A percentile compares a stretch with the other conserved stretches of the same genome.
Evolutionary conservation across 2,888 invertebrate genomes (phyloP).

Genomic region (Nymphalis polychloros): DNA sequence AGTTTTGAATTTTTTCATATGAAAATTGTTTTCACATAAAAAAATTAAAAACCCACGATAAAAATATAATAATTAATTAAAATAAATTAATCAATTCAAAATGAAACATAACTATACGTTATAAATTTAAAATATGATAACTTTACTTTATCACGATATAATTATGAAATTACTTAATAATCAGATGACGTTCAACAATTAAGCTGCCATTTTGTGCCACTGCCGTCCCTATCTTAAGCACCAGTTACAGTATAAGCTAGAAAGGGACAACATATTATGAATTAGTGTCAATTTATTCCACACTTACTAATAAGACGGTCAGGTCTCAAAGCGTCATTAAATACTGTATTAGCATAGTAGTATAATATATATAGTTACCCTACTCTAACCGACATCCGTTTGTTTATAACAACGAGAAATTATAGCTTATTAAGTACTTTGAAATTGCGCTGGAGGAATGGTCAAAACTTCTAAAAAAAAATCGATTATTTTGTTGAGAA

Average conservation of each 20-base stretch:
- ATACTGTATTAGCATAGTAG: slow-evolving; percentile 56
- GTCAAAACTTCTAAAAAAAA: background rate
- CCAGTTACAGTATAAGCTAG: background rate
- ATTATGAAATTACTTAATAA: no score
- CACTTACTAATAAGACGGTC: slow-evolving; percentile 7
- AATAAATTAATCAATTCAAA: no score
- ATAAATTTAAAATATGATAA: no score
- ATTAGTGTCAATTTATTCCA: slow-evolving; percentile 14
- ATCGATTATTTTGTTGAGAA: background rate
- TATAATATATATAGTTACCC: slow-evolving; percentile 50
- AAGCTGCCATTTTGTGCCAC: no score
- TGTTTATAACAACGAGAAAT: slow-evolving; percentile 32
- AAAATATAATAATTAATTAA: no score
- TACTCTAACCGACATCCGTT: slow-evolving; percentile 46
- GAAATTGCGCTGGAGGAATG: background rate
- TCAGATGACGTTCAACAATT: no score
- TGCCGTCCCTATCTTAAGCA: background rate
- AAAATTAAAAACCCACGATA: no score
- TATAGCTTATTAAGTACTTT: slow-evolving; percentile 29
- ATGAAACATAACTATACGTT: no score
- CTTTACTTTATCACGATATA: no score
- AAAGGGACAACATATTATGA: background rate
- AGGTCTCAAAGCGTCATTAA: slow-evolving; percentile 35
- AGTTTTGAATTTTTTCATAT: no score
- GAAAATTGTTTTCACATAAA: no score